Evolutionary conservation across 2,113 vertebrate genomes (phyloP).

Genomic region (Dinomys branickii): DNA sequence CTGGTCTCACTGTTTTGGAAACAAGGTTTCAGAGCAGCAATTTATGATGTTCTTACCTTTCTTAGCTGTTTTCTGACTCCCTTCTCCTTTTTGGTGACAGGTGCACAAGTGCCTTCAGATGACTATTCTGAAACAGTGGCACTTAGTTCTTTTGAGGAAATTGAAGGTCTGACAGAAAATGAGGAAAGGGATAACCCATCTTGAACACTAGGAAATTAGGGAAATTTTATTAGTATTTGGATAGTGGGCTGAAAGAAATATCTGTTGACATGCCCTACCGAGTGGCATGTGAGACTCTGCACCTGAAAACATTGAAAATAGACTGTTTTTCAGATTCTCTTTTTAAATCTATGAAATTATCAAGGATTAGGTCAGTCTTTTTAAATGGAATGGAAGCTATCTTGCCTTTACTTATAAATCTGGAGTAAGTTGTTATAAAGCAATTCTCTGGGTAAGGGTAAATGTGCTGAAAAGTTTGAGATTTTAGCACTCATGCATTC

Average conservation of each 20-base stretch:
- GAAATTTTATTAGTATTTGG: background rate
- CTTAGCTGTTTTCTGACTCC: background rate
- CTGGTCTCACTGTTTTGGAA: background rate
- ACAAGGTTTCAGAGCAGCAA: too few relatives aligned
- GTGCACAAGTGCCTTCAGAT: background rate
- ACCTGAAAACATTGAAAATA: background rate
- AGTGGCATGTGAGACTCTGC: background rate
- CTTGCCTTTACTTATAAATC: too few relatives aligned
- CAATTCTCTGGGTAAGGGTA: too few relatives aligned
- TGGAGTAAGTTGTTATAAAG: too few relatives aligned
- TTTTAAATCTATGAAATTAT: too few relatives aligned
- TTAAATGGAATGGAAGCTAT: too few relatives aligned
- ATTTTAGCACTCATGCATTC: too few relatives aligned
- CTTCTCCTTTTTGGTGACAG: background rate
- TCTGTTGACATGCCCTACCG: background rate
- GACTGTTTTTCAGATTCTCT: too few relatives aligned
- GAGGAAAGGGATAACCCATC: background rate
- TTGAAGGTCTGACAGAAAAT: background rate
- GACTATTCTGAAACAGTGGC: background rate
- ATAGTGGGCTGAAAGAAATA: background rate
- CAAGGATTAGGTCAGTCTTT: too few relatives aligned
- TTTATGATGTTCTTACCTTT: background rate
- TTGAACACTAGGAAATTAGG: background rate
- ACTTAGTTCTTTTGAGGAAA: background rate
- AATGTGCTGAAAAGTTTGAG: too few relatives aligned